A percentile compares a stretch with the other conserved stretches of the same genome.
Evolutionary conservation across 2,797 vertebrate species (phyloP).

Genomic region (Galagoides demidoff): DNA sequence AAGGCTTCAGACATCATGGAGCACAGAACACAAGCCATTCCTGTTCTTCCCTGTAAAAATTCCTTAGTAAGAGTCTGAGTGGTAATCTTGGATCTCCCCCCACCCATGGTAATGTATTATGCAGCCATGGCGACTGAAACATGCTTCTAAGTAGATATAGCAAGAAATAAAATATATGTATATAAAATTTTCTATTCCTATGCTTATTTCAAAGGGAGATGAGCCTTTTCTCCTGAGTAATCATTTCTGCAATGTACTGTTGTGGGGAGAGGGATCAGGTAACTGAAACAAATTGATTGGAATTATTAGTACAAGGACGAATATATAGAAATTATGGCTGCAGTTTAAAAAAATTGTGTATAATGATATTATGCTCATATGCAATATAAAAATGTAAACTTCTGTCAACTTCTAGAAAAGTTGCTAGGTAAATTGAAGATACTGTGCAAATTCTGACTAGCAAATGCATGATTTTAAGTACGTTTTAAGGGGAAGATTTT

Average conservation of each 20-base stretch:
- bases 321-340: not conserved
- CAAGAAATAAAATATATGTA: not conserved
- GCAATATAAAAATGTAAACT: not conserved
- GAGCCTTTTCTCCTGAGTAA: not conserved
- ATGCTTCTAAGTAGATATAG: not conserved
- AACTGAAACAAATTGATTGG: not conserved
- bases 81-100: not conserved
- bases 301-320: not conserved
- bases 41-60: not conserved
- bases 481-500: not conserved
- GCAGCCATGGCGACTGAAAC: not conserved
- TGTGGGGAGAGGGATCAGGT: not conserved
- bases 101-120: not conserved
- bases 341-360: not conserved
- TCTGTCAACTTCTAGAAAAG: not conserved
- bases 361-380: not conserved
- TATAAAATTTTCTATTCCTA: not conserved
- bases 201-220: not conserved
- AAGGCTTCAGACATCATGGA: not conserved
- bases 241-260: not conserved
- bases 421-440: not conserved
- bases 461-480: not conserved
- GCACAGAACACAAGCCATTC: not conserved
- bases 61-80: not conserved
- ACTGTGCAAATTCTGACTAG: not conserved